These are phyloP conservation scores for Xyrichtys novacula DNA, from an alignment of 2,797 vertebrate genomes.

Conservation along the genomic window DNA sequence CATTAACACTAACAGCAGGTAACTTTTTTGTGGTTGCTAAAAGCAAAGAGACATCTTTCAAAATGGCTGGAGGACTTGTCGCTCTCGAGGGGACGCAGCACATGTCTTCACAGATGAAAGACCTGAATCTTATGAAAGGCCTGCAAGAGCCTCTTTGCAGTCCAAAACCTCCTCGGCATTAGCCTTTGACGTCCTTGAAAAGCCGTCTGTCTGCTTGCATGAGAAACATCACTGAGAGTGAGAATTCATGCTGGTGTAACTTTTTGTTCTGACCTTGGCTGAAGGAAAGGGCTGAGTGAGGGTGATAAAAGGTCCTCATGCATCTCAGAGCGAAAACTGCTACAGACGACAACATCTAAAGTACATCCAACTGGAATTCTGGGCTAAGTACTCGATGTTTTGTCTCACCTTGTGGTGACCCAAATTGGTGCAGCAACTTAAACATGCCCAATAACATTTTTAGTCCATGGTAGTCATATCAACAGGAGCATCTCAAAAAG, in stretches of 20 bases:
- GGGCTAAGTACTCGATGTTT: too few relatives aligned
- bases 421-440: too few relatives aligned
- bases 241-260: constrained; percentile 16
- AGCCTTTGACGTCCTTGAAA: constrained; percentile 49
- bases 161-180: constrained; percentile 32
- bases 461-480: too few relatives aligned
- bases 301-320: constrained; percentile 7
- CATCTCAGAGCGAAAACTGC: neutral
- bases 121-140: constrained; percentile 42
- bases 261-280: constrained; percentile 47
- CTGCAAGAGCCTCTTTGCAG: constrained; percentile 41
- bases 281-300: constrained; percentile 15
- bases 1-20: constrained; percentile 11
- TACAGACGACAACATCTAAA: neutral
- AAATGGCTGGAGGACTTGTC: constrained; percentile 32
- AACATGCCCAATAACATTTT: too few relatives aligned
- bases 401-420: too few relatives aligned
- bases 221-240: constrained; percentile 35
- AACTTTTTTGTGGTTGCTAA: constrained; percentile 16
- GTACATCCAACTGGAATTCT: neutral
- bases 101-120: constrained; percentile 55
- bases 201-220: constrained; percentile 23
- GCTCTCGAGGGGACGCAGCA: constrained; percentile 33
- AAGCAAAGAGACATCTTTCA: constrained; percentile 38
- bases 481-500: too few relatives aligned